Evolutionary conservation across 2,113 vertebrate genomes (phyloP).

Genomic region (Halichoerus grypus): DNA sequence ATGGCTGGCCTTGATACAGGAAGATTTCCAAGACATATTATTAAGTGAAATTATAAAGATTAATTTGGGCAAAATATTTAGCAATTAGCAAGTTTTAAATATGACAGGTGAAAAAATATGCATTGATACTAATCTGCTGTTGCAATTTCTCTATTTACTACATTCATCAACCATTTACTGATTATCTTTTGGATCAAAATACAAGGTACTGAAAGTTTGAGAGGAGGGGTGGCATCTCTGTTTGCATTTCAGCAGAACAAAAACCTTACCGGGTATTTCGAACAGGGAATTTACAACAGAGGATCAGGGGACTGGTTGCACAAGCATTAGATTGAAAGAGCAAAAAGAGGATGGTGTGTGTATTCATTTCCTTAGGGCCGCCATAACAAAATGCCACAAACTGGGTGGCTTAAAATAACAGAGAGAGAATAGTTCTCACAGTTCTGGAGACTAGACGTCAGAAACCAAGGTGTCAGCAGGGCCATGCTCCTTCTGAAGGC

Average conservation of each 20-base stretch:
- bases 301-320: not conserved
- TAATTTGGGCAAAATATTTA: slow-evolving; percentile 67
- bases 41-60: slow-evolving; percentile 52
- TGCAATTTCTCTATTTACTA: slow-evolving; percentile 35
- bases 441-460: not conserved
- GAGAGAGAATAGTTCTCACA: not conserved
- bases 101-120: slow-evolving; percentile 68
- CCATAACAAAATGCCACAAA: not conserved
- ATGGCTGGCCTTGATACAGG: not conserved
- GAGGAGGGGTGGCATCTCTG: not conserved
- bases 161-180: not conserved
- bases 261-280: not conserved
- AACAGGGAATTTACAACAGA: not conserved
- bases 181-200: not conserved
- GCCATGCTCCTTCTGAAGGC: not conserved
- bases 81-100: slow-evolving; percentile 64
- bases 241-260: not conserved
- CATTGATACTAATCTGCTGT: slow-evolving; percentile 53
- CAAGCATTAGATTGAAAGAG: not conserved
- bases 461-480: not conserved
- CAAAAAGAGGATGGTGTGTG: not conserved
- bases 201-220: not conserved
- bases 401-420: not conserved
- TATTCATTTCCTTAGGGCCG: not conserved
- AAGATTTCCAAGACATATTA: slow-evolving; percentile 57